Evolutionary conservation across 2,888 invertebrate species (phyloP).

Genomic region (Cheiracanthium punctorium): DNA sequence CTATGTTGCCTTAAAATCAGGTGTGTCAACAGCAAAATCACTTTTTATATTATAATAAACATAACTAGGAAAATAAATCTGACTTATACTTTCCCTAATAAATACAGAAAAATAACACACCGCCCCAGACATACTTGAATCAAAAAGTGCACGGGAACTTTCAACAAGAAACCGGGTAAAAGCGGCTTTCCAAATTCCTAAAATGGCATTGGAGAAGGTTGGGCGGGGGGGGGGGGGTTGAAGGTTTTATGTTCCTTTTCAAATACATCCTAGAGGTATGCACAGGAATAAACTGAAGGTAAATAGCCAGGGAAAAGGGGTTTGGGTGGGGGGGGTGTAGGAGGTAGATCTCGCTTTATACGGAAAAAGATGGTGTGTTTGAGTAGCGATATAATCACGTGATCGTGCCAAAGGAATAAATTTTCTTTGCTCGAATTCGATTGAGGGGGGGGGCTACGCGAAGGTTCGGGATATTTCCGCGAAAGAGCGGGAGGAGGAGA

Average conservation of each 20-base stretch:
- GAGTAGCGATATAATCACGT: constrained; percentile 55
- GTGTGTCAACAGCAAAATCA: too few species aligned
- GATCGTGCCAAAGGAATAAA: constrained; percentile 37
- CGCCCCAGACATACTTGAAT: too few species aligned
- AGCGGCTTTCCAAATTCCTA: background rate
- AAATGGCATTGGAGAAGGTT: background rate
- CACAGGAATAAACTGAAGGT: constrained; percentile 45
- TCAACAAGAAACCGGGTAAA: background rate
- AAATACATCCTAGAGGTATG: constrained; percentile 63
- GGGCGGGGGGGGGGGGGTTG: constrained; percentile 19
- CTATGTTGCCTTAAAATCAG: too few species aligned
- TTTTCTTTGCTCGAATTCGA: constrained; percentile 29
- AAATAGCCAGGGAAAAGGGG: constrained; percentile 41
- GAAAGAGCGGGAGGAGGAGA: background rate
- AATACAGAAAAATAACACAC: too few species aligned
- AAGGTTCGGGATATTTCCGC: background rate
- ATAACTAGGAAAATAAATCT: too few species aligned
- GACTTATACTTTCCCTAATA: too few species aligned
- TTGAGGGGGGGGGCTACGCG: background rate
- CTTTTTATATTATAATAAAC: too few species aligned
- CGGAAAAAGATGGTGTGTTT: constrained; percentile 44
- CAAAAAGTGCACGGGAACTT: background rate
- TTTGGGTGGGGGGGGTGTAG: too few species aligned
- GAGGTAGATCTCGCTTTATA: background rate
- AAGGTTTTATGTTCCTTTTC: constrained; percentile 62